A percentile compares a stretch with the other conserved stretches of the same genome.
Evolutionary conservation across 2,888 invertebrate genomes (phyloP).

Genomic region (Hylaea fasciaria): DNA sequence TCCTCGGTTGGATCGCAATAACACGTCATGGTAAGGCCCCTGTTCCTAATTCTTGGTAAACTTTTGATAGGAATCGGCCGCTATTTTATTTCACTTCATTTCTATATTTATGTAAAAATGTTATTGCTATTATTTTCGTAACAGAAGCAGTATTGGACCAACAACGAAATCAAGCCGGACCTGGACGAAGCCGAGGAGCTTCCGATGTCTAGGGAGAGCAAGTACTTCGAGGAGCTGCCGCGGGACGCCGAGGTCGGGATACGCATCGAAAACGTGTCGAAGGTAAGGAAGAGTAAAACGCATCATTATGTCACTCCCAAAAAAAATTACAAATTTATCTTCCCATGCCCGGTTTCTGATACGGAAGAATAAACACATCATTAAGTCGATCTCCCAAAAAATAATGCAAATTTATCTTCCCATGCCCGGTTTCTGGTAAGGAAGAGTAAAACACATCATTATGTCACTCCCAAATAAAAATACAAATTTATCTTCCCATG

Average conservation of each 20-base stretch:
- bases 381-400: too few species aligned
- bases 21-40: too few species aligned
- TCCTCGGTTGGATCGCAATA: too few species aligned
- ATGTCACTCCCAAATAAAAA: not conserved
- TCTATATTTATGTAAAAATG: not conserved
- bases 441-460: not conserved
- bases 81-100: too few species aligned
- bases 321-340: not conserved
- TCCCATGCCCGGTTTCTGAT: too few species aligned
- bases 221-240: conserved; percentile 55
- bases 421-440: too few species aligned
- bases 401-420: too few species aligned
- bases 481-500: not conserved
- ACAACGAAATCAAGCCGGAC: conserved; percentile 53
- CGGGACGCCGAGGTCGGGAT: conserved; percentile 62
- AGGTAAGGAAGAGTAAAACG: conserved; percentile 52
- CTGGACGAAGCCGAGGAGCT: conserved; percentile 39
- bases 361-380: too few species aligned
- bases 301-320: not conserved
- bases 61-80: too few species aligned
- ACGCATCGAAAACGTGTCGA: conserved; percentile 65
- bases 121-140: too few species aligned
- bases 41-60: too few species aligned
- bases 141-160: conserved; percentile 61
- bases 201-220: conserved; percentile 37